Evolutionary conservation across 2,797 vertebrate genomes (phyloP), one percentile per base, ranked within the genome.

Genomic region (Mustela erminea): DNA sequence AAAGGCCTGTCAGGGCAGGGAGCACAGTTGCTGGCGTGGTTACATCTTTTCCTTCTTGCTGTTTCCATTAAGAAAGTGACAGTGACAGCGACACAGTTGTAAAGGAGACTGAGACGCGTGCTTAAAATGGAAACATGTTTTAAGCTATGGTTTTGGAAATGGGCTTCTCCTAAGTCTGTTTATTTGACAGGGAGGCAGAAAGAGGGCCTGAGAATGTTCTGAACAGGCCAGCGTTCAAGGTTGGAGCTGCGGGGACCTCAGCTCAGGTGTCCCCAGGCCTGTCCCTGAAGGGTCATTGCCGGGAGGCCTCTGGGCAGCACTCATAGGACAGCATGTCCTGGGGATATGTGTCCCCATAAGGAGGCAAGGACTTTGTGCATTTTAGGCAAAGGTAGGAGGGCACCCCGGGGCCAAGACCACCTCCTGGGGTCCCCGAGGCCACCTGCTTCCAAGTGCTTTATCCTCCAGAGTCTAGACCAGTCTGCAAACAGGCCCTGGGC

Each of bases 241-340:
- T 27, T 7, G 0, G 27, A 46, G 66, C 74, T 6, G 32, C 56
- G 54, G 56, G 64, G 54, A 9, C 35, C 13, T 12, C 18, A 25
- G 54, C 5, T 8, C 43, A 17, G 18, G 46, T 46, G 66, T 27
- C 66, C 80, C 66, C 7, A 4, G 49, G 49, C 0, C 4, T 13
- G 20, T 49, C 80, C 58, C 93, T 11, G 12, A 29, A 49, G 54
- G 46, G 27, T 49, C 38, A 18, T 27, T 58, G 32, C 27, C 0
- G 0, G 11, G 3, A 14, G n/a, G 20, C 64, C 66, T 82, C 54
- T n/a, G 27, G 56, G 29, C 15, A n/a, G 11, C 0, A 0, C 38
- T 52, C 35, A 54, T 23, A 43, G 35, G 35, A 75, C 78, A 75
- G 68, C 0, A 0, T 49, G n/a, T 72, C 60, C 81, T 35, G 11